Evolutionary conservation across 2,888 invertebrate genomes (phyloP).

Genomic region (Phaonia tiefii): DNA sequence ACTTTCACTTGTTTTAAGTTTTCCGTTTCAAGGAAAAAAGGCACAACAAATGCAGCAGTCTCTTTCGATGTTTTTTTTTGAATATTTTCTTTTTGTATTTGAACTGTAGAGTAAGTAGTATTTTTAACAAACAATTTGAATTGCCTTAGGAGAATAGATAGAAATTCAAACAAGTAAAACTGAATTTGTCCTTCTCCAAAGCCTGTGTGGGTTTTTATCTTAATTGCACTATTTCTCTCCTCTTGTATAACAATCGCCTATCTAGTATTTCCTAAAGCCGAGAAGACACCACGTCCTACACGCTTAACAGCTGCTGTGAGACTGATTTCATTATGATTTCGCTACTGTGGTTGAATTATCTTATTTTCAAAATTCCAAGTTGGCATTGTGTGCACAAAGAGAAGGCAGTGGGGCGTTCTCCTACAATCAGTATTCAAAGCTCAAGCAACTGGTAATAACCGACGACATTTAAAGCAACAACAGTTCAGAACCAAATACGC

Average conservation of each 20-base stretch:
- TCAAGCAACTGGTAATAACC: constrained; percentile 50
- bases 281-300: constrained; percentile 72
- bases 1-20: constrained; percentile 68
- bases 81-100: no score
- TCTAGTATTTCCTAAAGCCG: constrained; percentile 16
- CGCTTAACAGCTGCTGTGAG: constrained; percentile 78
- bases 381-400: no score
- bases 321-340: constrained; percentile 71
- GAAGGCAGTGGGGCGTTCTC: no score
- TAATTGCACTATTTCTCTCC: constrained; percentile 46
- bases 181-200: constrained; percentile 67
- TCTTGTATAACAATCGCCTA: constrained; percentile 53
- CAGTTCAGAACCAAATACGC: constrained; percentile 12
- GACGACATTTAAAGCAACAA: not conserved
- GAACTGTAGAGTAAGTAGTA: no score
- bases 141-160: constrained; percentile 52
- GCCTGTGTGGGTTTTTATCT: constrained; percentile 18
- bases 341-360: constrained; percentile 35
- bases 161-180: constrained; percentile 69
- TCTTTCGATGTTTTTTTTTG: constrained; percentile 23
- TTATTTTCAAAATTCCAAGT: no score
- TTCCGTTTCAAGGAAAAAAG: constrained; percentile 1
- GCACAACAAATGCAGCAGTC: no score
- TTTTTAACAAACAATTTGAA: not conserved
- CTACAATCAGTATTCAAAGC: constrained; percentile 53